phyloP scores from a whole-genome alignment of 2,888 invertebrate species.

The Macrophya alboannulata region DNA sequence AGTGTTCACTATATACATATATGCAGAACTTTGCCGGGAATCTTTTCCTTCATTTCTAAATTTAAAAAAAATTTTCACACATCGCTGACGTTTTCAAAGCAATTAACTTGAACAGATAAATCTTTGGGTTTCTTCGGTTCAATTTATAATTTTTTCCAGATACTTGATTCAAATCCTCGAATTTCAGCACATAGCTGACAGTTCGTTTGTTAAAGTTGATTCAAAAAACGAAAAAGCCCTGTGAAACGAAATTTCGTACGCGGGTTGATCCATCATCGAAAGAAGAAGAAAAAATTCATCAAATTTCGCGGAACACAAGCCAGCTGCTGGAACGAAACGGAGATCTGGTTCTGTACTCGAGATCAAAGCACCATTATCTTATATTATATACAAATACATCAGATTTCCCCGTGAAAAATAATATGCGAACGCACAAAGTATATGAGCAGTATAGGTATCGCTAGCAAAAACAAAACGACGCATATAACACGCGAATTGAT shows the following conservation, averaged over 20 bases:
- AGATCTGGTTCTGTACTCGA: background rate
- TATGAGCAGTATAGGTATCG: background rate
- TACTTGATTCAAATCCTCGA: background rate
- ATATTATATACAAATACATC: background rate
- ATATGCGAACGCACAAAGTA: background rate
- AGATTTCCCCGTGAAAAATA: background rate
- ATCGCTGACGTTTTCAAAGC: background rate
- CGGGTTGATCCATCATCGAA: background rate
- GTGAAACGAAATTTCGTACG: background rate
- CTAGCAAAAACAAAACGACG: background rate
- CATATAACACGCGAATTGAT: background rate
- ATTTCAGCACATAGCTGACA: background rate
- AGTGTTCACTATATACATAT: too few species aligned
- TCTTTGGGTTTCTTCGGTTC: background rate
- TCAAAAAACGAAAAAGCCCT: slow-evolving; percentile 1
- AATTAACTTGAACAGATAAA: background rate
- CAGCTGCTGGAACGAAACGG: background rate
- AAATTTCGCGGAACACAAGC: background rate
- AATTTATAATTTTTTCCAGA: background rate
- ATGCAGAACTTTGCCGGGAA: background rate
- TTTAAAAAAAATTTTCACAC: background rate
- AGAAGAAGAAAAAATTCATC: background rate
- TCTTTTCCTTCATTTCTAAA: background rate
- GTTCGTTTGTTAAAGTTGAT: background rate
- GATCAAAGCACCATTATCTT: slow-evolving; percentile 12